Percentiles rank a stretch among this genome's conserved stretches.
Evolutionary conservation across 2,113 vertebrate genomes (phyloP).

Genomic region (Poeciliopsis turrubarensis): DNA sequence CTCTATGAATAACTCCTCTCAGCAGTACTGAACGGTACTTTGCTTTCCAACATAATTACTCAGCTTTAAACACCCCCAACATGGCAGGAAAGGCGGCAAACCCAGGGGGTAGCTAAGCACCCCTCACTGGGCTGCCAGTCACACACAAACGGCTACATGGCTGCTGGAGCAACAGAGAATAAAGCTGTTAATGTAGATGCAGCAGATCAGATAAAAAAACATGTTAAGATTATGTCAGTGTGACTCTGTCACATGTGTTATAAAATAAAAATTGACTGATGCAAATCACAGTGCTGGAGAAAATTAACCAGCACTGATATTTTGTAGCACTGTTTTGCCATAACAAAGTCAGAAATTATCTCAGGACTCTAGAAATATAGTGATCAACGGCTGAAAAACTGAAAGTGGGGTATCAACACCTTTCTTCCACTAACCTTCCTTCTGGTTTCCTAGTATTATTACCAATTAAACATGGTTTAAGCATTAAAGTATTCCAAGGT

Average conservation of each 20-base stretch:
- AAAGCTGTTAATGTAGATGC: constrained; percentile 1
- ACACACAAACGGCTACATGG: constrained; percentile 33
- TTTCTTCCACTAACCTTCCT: neutral
- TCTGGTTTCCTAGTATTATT: neutral
- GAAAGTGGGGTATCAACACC: no score
- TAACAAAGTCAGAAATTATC: constrained; percentile 3
- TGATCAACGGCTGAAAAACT: no score
- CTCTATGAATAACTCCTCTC: constrained; percentile 70
- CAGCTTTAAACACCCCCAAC: constrained; percentile 68
- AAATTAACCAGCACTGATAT: neutral
- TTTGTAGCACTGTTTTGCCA: constrained; percentile 13
- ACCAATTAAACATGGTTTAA: neutral
- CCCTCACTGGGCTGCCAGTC: constrained; percentile 44
- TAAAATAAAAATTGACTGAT: constrained; percentile 36
- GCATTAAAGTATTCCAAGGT: neutral
- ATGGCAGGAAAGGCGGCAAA: constrained; percentile 59
- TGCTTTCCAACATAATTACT: constrained; percentile 69
- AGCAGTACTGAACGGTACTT: constrained; percentile 69
- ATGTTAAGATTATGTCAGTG: neutral
- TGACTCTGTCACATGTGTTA: neutral
- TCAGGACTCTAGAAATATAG: no score
- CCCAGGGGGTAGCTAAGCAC: constrained; percentile 38
- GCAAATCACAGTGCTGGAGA: constrained; percentile 8
- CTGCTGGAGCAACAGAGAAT: neutral
- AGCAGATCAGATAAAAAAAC: constrained; percentile 2